Conservation (phyloP, 2,797 vertebrate species). For the Notolepis coatsorum region DNA sequence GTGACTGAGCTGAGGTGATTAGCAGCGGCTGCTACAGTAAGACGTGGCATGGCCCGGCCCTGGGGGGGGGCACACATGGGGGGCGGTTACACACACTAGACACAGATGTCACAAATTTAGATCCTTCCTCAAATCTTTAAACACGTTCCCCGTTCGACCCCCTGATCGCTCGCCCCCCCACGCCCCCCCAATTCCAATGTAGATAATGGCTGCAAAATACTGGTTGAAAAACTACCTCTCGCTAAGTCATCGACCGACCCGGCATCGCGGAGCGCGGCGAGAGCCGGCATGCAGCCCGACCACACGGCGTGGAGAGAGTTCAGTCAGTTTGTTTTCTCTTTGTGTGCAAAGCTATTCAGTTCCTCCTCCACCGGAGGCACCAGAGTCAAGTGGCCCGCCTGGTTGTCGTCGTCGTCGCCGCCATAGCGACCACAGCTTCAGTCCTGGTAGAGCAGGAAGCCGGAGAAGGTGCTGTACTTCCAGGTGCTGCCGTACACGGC, state of each 20-base stretch:
- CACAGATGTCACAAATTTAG: no score
- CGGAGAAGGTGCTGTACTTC: constrained; percentile 99
- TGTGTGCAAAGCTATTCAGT: constrained; percentile 69
- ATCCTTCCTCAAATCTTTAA: no score
- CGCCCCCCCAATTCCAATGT: no score
- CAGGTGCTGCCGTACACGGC: constrained; percentile 98
- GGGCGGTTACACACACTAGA: no score
- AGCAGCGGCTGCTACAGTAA: no score
- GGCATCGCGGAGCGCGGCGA: neutral
- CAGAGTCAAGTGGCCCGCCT: neutral
- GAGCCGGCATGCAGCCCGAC: constrained; percentile 39
- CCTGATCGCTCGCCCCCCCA: no score
- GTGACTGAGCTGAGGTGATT: no score
- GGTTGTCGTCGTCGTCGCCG: neutral
- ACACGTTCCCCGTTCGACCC: no score
- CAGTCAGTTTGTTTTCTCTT: constrained; percentile 9
- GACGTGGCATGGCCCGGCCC: no score
- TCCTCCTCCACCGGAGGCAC: constrained; percentile 47
- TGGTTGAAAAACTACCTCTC: no score
- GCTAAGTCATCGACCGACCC: no score
- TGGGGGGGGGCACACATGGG: no score
- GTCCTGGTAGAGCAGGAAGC: constrained; percentile 97
- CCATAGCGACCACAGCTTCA: constrained; percentile 69
- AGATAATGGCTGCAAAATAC: neutral
- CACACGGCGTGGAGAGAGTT: constrained; percentile 23